These are phyloP conservation scores for Eclectus roratus DNA, from an alignment of 2,113 vertebrate species.

Conservation along the genomic window DNA sequence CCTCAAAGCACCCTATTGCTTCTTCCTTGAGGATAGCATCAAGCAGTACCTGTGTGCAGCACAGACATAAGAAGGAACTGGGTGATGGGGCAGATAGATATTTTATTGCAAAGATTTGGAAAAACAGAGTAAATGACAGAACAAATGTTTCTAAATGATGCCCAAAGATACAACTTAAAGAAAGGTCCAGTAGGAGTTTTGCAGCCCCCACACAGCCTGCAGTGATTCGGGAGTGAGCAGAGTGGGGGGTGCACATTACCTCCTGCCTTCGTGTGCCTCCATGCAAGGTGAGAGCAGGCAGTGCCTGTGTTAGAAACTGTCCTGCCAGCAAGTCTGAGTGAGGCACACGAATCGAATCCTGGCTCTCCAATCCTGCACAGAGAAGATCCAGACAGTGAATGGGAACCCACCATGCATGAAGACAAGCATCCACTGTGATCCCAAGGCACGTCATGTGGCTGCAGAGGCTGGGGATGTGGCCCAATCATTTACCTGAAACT, in stretches of 20 bases:
- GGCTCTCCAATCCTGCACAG: neutral
- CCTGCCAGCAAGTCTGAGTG: neutral
- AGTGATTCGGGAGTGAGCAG: neutral
- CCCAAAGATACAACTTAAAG: neutral
- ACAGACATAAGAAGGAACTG: neutral
- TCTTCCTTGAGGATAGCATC: neutral
- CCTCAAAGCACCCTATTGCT: neutral
- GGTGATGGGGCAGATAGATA: neutral
- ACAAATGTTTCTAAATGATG: neutral
- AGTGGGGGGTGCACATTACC: neutral
- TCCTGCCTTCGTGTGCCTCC: accelerated
- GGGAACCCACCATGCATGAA: accelerated
- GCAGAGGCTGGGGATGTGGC: neutral
- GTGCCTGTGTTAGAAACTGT: accelerated
- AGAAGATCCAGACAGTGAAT: neutral
- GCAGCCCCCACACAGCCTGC: neutral
- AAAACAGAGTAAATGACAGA: neutral
- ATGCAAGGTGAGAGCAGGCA: accelerated
- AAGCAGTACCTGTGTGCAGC: neutral
- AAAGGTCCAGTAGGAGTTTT: neutral
- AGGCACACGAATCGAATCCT: accelerated
- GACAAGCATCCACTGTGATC: neutral
- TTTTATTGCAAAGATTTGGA: neutral
- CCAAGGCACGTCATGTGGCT: neutral
- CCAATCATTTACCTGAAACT: neutral